phyloP scores from a whole-genome alignment of 2,797 vertebrate genomes.

The Heterohyrax brucei region DNA sequence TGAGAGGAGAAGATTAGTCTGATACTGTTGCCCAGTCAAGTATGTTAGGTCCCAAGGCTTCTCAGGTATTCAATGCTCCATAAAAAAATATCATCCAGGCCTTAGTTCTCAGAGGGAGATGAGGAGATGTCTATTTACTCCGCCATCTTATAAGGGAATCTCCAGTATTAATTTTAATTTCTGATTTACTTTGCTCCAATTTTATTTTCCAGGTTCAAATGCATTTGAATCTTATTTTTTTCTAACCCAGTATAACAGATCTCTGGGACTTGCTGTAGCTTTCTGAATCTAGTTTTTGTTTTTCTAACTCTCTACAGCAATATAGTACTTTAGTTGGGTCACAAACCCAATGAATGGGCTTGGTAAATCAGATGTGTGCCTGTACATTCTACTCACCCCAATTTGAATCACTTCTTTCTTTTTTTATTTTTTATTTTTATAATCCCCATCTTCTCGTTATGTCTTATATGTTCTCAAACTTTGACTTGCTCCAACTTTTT shows the following conservation, averaged over 20 bases:
- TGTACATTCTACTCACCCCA: background rate
- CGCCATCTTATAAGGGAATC: no score
- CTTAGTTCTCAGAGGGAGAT: no score
- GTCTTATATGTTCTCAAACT: background rate
- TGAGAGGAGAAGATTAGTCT: no score
- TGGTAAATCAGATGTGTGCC: background rate
- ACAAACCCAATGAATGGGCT: background rate
- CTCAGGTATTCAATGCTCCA: no score
- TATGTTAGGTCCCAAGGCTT: no score
- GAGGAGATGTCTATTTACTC: no score
- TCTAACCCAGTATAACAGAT: background rate
- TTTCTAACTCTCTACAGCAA: background rate
- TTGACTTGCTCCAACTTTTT: slow-evolving; percentile 47
- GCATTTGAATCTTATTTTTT: background rate
- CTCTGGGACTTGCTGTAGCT: slow-evolving; percentile 3
- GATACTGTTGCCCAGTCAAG: no score
- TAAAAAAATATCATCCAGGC: no score
- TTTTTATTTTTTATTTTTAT: background rate
- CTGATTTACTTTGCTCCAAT: background rate
- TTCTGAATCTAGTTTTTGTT: slow-evolving; percentile 28
- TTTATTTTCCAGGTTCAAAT: slow-evolving; percentile 39
- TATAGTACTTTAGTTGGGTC: background rate
- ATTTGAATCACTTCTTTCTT: background rate
- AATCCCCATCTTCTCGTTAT: background rate
- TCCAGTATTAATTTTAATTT: background rate